Evolutionary conservation across 1,140 invertebrate species (phyloP), one percentile per base, ranked within the genome.

Genomic region (Frieseomelitta varia): DNA sequence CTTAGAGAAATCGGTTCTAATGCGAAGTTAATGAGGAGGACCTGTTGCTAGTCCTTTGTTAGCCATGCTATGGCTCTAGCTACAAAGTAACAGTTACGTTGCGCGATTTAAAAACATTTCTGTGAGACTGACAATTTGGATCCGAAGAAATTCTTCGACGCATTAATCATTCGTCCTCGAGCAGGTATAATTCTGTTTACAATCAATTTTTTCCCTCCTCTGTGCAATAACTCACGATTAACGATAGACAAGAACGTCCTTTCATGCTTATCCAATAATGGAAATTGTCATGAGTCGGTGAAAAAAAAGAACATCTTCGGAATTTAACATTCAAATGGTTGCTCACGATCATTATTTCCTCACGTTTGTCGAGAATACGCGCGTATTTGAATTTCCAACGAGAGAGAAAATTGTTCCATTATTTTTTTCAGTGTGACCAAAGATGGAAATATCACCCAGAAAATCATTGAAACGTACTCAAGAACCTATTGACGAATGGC

Each of bases 401-500:
- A 71, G 27, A 27, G 19, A 30, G 19, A 34, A 8, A 6, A 67
- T 34, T 34, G 65, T 67, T 30, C 17, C 47, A 12, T 61, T 79
- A 47, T 34, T 74, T 65, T 15, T 17, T 65, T 39, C 10, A 74
- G 34, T 27, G 11, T 1, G 4, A 30, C 17, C 39, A 39, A 80
- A 51, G 11, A 81, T 81, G 61, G 92, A 92, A 88, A 90, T 91
- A 82, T 91, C 90, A n/a, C 87, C 89, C 4, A 92, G 92, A 84
- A 93, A 90, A 85, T 69, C 90, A 39, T 81, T 90, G 12, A 94
- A 93, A 68, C 91, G 93, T 86, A 88, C 91, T 51, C 91, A 93
- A 27, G 95, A 95, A 61, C 92, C 95, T 1, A 95, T 97, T 63
- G 98, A 98, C 92, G 96, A 97, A 79, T 98, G 97, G 96, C 93